Conservation (phyloP, 1,140 invertebrate genomes). For the Calliphora vicina region DNA sequence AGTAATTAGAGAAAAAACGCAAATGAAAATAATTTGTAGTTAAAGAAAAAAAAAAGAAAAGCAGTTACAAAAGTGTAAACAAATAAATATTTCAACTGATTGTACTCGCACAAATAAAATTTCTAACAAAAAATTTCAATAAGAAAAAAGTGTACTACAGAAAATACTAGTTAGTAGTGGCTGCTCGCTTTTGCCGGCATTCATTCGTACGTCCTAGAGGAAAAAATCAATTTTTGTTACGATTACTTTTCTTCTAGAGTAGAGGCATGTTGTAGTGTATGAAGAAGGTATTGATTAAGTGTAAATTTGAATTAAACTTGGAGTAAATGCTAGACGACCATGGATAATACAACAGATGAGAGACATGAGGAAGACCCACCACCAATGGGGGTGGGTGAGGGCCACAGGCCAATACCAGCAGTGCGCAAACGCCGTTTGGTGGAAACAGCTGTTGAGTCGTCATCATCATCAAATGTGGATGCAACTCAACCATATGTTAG, state of each 20-base stretch:
- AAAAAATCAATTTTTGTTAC: neutral
- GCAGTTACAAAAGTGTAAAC: no score
- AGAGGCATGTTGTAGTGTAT: neutral
- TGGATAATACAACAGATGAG: constrained; percentile 56
- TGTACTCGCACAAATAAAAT: no score
- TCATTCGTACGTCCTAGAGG: neutral
- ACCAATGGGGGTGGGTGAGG: constrained; percentile 41
- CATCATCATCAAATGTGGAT: constrained; percentile 45
- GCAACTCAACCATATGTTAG: constrained; percentile 20
- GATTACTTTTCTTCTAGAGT: neutral
- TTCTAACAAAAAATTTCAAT: no score
- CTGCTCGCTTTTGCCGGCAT: neutral
- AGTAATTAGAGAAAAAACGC: neutral
- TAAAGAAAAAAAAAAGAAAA: no score
- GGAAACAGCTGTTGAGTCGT: constrained; percentile 34
- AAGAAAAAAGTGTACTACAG: no score
- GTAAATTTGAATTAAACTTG: neutral
- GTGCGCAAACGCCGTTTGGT: constrained; percentile 51
- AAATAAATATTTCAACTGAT: no score
- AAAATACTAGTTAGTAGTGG: no score
- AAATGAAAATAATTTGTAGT: neutral
- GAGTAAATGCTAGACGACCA: constrained; percentile 40
- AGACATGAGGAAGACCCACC: constrained; percentile 56
- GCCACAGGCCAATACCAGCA: constrained; percentile 51
- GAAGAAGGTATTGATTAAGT: neutral